Conservation (phyloP, 2,888 invertebrate species). For the Netelia melanura region DNA sequence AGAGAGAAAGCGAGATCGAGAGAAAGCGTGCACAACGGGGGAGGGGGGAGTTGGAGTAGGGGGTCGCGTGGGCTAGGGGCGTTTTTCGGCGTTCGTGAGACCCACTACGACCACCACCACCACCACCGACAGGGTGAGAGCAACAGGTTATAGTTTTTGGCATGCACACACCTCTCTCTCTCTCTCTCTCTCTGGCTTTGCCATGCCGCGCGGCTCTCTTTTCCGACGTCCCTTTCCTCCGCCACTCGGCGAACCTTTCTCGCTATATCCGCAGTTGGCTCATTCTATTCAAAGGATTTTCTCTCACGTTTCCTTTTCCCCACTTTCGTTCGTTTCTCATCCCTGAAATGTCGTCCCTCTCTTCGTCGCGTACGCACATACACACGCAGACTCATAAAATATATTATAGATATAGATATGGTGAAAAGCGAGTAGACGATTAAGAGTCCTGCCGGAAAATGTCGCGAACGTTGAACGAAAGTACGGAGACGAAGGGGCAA, state of each 20-base stretch:
- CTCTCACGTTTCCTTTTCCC: slow-evolving; percentile 69
- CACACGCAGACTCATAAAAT: not conserved
- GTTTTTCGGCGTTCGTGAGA: slow-evolving; percentile 65
- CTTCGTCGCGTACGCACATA: too few relatives aligned
- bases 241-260: slow-evolving; percentile 44
- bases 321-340: slow-evolving; percentile 65
- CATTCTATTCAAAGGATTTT: slow-evolving; percentile 68
- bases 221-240: slow-evolving; percentile 57
- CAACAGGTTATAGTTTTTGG: slow-evolving; percentile 85
- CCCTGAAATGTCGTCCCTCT: not conserved
- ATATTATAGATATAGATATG: not conserved
- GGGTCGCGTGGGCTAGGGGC: slow-evolving; percentile 67
- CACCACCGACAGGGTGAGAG: slow-evolving; percentile 64
- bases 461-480: slow-evolving; percentile 57
- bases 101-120: slow-evolving; percentile 58
- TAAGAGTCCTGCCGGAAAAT: slow-evolving; percentile 60
- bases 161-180: slow-evolving; percentile 76
- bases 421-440: slow-evolving; percentile 43
- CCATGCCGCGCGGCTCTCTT: slow-evolving; percentile 47
- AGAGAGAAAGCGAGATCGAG: not conserved
- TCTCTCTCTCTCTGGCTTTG: slow-evolving; percentile 47
- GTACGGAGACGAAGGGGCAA: slow-evolving; percentile 26
- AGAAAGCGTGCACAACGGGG: not conserved
- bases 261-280: slow-evolving; percentile 54
- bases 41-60: slow-evolving; percentile 30